These are phyloP conservation scores for Lampris megalopsis DNA, from an alignment of 2,113 vertebrate genomes.

Conservation along the genomic window DNA sequence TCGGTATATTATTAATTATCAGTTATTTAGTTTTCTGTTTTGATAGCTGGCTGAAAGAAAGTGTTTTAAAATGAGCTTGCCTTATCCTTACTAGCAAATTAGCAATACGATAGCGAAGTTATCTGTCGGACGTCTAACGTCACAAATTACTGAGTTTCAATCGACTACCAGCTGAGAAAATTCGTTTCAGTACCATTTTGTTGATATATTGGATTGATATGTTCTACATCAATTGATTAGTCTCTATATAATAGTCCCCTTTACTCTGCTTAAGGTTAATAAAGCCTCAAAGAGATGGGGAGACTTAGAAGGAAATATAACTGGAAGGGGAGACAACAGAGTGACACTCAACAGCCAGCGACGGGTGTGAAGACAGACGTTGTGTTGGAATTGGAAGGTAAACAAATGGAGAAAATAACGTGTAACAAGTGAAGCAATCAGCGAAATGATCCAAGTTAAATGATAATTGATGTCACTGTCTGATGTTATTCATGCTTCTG, in stretches of 20 bases:
- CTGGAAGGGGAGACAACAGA: conserved; percentile 86
- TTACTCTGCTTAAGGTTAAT: not conserved
- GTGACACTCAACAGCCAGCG: conserved; percentile 27
- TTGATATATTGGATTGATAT: not conserved
- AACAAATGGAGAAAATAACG: not conserved
- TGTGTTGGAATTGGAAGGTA: conserved; percentile 80
- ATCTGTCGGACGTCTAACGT: not conserved
- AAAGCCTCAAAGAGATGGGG: conserved; percentile 80
- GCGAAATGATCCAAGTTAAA: no score
- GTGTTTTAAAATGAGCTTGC: not conserved
- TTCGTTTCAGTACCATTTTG: not conserved
- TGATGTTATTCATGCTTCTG: no score
- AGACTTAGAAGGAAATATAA: conserved; percentile 87
- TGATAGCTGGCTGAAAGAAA: not conserved
- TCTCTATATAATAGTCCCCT: not conserved
- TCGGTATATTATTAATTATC: not conserved
- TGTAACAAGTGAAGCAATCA: not conserved
- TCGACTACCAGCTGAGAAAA: not conserved
- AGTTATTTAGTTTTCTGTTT: not conserved
- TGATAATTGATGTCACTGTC: not conserved
- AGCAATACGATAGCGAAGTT: not conserved
- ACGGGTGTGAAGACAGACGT: conserved; percentile 51
- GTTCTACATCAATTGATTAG: not conserved
- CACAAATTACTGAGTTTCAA: not conserved
- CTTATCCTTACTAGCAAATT: not conserved